Conservation (phyloP, 2,888 invertebrate genomes). For the Drosophila kambysellisi region DNA sequence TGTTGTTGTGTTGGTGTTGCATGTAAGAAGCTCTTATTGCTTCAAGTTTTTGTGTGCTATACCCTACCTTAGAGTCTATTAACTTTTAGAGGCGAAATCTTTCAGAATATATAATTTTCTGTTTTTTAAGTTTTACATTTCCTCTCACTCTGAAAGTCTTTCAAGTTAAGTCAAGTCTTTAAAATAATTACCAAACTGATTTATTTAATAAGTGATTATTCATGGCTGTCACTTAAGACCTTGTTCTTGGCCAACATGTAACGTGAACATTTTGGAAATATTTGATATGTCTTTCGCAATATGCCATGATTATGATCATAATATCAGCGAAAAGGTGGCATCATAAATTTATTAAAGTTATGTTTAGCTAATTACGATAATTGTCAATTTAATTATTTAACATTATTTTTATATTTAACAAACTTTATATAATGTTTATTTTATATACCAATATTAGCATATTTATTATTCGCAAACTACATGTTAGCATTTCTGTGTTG, state of each 20-base stretch:
- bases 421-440: background rate
- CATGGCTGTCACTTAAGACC: background rate
- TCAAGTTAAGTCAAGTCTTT: background rate
- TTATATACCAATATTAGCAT: slow-evolving; percentile 5
- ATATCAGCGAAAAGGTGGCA: background rate
- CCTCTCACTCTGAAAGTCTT: background rate
- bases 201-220: background rate
- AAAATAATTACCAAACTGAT: background rate
- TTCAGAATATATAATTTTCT: background rate
- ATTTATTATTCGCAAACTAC: slow-evolving; percentile 14
- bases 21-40: slow-evolving; percentile 14
- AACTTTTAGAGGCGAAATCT: background rate
- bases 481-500: background rate
- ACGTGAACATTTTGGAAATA: background rate
- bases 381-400: background rate
- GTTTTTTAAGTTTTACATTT: background rate
- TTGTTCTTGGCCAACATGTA: background rate
- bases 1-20: slow-evolving; percentile 16
- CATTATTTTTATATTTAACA: no score
- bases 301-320: background rate
- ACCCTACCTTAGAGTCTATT: slow-evolving; percentile 6
- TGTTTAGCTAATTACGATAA: background rate
- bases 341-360: background rate
- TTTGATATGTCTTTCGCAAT: background rate
- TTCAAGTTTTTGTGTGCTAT: slow-evolving; percentile 11